Evolutionary conservation across 2,113 vertebrate species (phyloP).

Genomic region (Gambusia affinis): DNA sequence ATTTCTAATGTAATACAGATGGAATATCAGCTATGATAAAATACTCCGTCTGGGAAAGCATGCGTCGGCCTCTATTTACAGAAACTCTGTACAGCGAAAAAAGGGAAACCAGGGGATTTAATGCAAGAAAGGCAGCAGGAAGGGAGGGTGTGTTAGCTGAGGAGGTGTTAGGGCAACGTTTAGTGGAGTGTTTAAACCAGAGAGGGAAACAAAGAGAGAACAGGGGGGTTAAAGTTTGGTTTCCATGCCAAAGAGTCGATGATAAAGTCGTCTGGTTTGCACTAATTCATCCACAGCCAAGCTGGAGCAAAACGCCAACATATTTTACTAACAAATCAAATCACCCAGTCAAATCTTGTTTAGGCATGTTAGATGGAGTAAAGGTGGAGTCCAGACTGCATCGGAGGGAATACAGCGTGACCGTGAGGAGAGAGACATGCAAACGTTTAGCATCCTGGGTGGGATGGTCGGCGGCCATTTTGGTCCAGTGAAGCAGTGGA

Average conservation of each 20-base stretch:
- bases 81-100: constrained; percentile 68
- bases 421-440: not conserved
- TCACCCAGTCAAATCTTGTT: not conserved
- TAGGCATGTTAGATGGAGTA: not conserved
- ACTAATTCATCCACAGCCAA: not conserved
- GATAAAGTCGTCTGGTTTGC: not conserved
- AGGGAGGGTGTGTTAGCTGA: not conserved
- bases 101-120: not conserved
- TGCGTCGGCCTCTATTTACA: constrained; percentile 78
- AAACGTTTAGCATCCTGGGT: constrained; percentile 24
- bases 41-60: constrained; percentile 78
- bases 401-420: not conserved
- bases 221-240: not conserved
- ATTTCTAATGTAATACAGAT: constrained; percentile 57
- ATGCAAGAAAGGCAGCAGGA: not conserved
- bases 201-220: not conserved
- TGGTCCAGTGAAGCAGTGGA: constrained; percentile 47
- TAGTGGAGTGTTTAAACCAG: constrained; percentile 4
- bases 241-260: not conserved
- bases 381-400: not conserved
- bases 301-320: not conserved
- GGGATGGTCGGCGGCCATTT: constrained; percentile 14
- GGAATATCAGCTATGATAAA: constrained; percentile 63
- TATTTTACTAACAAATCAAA: not conserved
- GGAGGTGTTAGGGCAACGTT: not conserved